Evolutionary conservation across 2,888 invertebrate genomes (phyloP).

Genomic region (Synergus japonicus): DNA sequence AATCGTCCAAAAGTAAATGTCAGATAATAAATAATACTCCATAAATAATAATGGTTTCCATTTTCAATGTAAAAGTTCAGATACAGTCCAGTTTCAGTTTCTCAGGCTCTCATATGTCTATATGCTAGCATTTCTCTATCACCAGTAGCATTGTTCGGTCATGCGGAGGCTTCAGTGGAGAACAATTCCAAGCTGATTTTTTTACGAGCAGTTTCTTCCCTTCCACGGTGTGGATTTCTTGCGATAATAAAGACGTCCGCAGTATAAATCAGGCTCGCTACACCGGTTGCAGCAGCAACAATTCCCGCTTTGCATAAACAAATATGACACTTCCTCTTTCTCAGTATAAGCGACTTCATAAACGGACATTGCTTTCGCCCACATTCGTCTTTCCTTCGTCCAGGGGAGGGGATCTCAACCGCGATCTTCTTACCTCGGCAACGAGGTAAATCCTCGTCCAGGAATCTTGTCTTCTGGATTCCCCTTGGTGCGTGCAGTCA

Average conservation of each 20-base stretch:
- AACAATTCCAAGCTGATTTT: constrained; percentile 32
- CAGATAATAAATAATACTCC: no score
- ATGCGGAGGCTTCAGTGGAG: constrained; percentile 23
- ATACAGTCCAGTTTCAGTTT: constrained; percentile 25
- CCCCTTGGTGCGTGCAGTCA: constrained; percentile 63
- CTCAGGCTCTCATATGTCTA: background rate
- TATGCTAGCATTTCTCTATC: constrained; percentile 27
- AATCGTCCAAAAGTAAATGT: no score
- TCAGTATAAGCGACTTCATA: constrained; percentile 46
- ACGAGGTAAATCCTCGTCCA: constrained; percentile 31
- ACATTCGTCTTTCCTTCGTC: constrained; percentile 62
- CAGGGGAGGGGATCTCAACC: constrained; percentile 26
- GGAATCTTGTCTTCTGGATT: constrained; percentile 58
- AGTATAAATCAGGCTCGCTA: constrained; percentile 59
- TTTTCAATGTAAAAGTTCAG: background rate
- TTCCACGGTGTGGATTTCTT: constrained; percentile 28
- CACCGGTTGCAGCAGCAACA: constrained; percentile 45
- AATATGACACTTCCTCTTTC: constrained; percentile 68
- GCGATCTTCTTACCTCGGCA: constrained; percentile 30
- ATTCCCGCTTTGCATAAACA: constrained; percentile 62
- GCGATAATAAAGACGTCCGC: constrained; percentile 65
- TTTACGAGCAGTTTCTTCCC: constrained; percentile 18
- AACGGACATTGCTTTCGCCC: constrained; percentile 68
- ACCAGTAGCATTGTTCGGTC: constrained; percentile 35
- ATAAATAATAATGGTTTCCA: no score